Evolutionary conservation across 2,113 vertebrate genomes (phyloP).

Genomic region (Odocoileus hemionus): DNA sequence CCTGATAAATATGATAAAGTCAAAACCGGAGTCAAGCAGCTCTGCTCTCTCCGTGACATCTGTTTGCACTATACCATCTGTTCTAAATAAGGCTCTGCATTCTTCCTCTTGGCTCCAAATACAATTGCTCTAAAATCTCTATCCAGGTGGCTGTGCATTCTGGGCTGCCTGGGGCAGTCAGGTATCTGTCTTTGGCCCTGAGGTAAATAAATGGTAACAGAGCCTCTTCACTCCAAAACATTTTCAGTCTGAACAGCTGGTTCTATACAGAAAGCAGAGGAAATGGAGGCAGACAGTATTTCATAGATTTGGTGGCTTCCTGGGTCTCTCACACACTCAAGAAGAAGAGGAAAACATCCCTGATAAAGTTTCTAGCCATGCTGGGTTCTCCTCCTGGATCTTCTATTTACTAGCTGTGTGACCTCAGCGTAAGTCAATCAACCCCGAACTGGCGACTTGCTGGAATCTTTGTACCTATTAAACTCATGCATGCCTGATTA

Average conservation of each 20-base stretch:
- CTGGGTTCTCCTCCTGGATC: neutral
- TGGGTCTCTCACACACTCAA: neutral
- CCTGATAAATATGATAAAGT: constrained; percentile 40
- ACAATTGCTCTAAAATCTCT: neutral
- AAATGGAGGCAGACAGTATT: neutral
- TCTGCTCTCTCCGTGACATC: neutral
- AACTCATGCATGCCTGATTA: neutral
- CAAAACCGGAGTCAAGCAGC: constrained; percentile 2
- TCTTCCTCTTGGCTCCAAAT: neutral
- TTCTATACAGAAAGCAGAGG: neutral
- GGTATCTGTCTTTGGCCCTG: neutral
- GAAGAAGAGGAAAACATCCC: neutral
- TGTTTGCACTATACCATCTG: constrained; percentile 29
- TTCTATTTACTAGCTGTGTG: neutral
- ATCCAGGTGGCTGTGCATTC: neutral
- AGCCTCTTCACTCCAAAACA: neutral
- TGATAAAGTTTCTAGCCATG: neutral
- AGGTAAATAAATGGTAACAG: neutral
- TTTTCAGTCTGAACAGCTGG: neutral
- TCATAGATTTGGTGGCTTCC: neutral
- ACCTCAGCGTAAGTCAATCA: neutral
- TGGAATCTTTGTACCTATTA: neutral
- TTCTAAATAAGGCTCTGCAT: constrained; percentile 18
- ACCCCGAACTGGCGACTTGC: neutral
- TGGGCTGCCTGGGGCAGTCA: neutral